Evolutionary conservation across 1,140 invertebrate genomes (phyloP), one percentile per base, ranked within the genome.

Genomic region (Zaprionus gabonicus): DNA sequence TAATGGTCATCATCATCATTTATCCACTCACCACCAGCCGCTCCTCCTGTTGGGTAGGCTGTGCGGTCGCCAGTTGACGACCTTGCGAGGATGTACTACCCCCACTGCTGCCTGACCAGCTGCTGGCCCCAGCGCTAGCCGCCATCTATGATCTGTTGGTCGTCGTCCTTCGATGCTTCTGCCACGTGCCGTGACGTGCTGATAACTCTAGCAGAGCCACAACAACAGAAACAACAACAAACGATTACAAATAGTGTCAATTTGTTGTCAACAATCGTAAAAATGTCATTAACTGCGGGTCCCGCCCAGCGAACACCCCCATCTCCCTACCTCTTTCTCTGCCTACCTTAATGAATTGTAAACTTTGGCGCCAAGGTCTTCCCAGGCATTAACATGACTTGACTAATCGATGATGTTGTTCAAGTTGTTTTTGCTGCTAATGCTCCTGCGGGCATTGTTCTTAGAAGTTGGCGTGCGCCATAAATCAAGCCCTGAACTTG

Each of bases 41-140:
- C 49, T 93, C 92, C 49, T 93, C 92, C 55, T 92, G 41, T 9
- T 46, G 91, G 0, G 65, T 66, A 1, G 82, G 78, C 28, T 76
- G 83, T 9, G 72, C 77, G 1, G 79, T 78, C 13, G 60, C 62
- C 34, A 76, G 78, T 25, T 82, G 79, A 57, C 69, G 81, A 44
- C 68, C 81, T 64, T 72, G 87, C n/a, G 72, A 88, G 44, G 91
- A 88, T 41, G 73, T 91, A 44, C 92, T 88, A 41, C 92, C 88
- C 0, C 91, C 87, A 38, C 91, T 92, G 62, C 92, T 90, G 41
- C 88, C 91, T 58, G 87, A 92, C 91, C 91, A 92, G 62, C 79
- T 90, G 60, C 69, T 81, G 15, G 75, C 85, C 70, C 85, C 85
- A 36, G 75, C 85, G 27, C 75, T 90, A 41, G 85, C 59, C 56